Conservation (phyloP, 2,797 vertebrate species). For the Stomatorhinus walkeri region DNA sequence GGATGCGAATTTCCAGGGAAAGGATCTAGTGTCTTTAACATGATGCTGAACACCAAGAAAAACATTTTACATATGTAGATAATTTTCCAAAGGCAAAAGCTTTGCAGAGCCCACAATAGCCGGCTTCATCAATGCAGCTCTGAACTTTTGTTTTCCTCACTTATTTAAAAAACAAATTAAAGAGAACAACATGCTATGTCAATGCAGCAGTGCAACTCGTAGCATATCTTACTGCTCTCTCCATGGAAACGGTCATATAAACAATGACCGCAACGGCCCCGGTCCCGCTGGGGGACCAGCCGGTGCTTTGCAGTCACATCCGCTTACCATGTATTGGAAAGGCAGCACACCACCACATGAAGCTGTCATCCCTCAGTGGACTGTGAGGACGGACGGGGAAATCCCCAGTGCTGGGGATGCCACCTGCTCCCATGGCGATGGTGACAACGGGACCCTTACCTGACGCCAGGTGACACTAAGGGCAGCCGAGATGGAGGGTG, state of each 20-base stretch:
- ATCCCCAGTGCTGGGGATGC: background rate
- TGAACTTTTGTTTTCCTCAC: background rate
- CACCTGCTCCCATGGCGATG: background rate
- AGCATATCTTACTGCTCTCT: background rate
- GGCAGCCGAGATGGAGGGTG: background rate
- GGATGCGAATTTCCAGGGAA: background rate
- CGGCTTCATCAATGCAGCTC: background rate
- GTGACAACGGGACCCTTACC: background rate
- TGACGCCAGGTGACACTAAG: background rate
- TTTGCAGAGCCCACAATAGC: background rate
- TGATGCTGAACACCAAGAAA: background rate
- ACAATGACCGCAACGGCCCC: background rate
- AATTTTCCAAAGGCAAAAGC: background rate
- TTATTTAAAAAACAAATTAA: background rate
- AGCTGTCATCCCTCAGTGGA: background rate
- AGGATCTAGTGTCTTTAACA: background rate
- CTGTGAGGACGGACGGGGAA: background rate
- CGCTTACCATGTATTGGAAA: background rate
- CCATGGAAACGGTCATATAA: background rate
- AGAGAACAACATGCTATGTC: background rate
- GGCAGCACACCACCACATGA: background rate
- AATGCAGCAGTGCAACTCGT: background rate
- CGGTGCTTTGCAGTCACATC: background rate
- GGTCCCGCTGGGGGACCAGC: background rate
- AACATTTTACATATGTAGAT: background rate